Evolutionary conservation across 2,888 invertebrate genomes (phyloP).

Genomic region (Homarus gammarus): DNA sequence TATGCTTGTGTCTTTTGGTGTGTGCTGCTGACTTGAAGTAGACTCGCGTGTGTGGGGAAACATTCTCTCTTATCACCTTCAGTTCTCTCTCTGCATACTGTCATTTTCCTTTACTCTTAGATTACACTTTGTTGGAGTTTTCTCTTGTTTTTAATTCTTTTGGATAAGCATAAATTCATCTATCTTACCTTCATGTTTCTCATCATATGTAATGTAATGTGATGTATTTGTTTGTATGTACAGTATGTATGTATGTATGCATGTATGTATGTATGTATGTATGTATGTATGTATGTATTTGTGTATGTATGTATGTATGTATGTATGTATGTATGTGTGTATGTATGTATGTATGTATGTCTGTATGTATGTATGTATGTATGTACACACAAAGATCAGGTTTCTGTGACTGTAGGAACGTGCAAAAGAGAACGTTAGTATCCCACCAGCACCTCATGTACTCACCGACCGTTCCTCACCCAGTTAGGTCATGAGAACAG

Average conservation of each 20-base stretch:
- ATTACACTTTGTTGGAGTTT: background rate
- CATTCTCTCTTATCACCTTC: background rate
- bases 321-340: slow-evolving; percentile 2
- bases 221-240: too few relatives aligned
- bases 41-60: too few relatives aligned
- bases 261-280: background rate
- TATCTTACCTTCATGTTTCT: background rate
- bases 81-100: background rate
- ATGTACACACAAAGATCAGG: background rate
- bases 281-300: background rate
- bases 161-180: background rate
- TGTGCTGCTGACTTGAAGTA: too few relatives aligned
- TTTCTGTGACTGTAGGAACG: too few relatives aligned
- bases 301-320: background rate
- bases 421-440: too few relatives aligned
- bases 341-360: slow-evolving; percentile 4
- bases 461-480: too few relatives aligned
- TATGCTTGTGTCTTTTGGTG: too few relatives aligned
- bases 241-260: slow-evolving; percentile 11
- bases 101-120: background rate
- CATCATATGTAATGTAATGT: background rate
- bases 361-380: background rate
- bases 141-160: background rate
- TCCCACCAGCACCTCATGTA: too few relatives aligned
- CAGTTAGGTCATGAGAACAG: too few relatives aligned